A percentile compares a stretch with the other conserved stretches of the same genome.
phyloP scores from a whole-genome alignment of 2,113 vertebrate species.

The Calyptomena viridis region DNA sequence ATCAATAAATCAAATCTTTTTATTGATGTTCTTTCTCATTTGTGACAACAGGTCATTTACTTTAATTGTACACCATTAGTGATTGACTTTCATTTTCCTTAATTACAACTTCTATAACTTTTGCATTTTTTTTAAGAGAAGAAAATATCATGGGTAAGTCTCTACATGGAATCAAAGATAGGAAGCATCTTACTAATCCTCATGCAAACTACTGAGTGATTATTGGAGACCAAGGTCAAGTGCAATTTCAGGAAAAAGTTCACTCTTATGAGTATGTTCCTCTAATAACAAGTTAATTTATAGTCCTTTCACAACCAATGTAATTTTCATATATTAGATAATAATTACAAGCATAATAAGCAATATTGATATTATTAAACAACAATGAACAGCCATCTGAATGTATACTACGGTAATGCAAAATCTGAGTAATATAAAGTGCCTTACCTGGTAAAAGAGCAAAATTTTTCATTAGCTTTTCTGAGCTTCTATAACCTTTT shows the following conservation, averaged over 20 bases:
- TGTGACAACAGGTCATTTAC: background rate
- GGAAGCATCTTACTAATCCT: conserved; percentile 13
- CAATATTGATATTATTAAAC: conserved; percentile 44
- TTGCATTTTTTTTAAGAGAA: background rate
- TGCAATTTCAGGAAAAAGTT: background rate
- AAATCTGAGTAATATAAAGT: conserved; percentile 1
- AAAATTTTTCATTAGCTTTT: background rate
- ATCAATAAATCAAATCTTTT: conserved; percentile 16
- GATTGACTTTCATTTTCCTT: background rate
- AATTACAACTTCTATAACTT: background rate
- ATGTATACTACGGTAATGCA: background rate
- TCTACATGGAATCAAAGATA: background rate
- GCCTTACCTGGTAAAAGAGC: background rate
- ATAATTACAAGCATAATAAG: conserved; percentile 40
- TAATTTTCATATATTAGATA: conserved; percentile 29
- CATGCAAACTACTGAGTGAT: conserved; percentile 39
- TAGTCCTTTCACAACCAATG: background rate
- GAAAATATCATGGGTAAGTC: background rate
- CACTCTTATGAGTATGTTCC: background rate
- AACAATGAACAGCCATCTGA: background rate
- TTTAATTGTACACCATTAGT: background rate
- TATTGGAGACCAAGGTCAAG: background rate
- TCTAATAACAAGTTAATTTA: conserved; percentile 21
- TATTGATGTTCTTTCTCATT: conserved; percentile 18
- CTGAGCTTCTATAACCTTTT: background rate